Conservation (phyloP, 2,797 vertebrate genomes). For the Paguma larvata region DNA sequence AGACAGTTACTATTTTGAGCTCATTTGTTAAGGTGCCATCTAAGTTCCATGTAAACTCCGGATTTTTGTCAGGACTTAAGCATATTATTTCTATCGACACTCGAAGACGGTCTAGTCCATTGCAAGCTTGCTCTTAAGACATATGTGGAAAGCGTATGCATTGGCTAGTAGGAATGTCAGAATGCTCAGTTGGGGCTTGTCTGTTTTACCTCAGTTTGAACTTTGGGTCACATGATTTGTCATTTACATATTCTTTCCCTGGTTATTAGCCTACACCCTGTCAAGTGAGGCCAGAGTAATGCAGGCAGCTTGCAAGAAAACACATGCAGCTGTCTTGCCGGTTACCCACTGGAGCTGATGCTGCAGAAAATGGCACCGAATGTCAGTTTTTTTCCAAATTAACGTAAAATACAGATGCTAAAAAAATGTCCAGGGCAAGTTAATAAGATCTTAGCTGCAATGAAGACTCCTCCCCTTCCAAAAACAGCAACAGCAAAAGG, state of each 20-base stretch:
- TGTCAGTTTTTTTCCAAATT: slow-evolving; percentile 38
- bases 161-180: background rate
- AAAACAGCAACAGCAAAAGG: background rate
- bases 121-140: background rate
- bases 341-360: background rate
- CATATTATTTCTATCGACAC: background rate
- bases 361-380: background rate
- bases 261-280: background rate
- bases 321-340: background rate
- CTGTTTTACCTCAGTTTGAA: slow-evolving; percentile 34
- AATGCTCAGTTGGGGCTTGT: background rate
- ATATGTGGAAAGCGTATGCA: background rate
- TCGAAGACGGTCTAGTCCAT: background rate
- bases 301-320: background rate
- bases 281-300: background rate
- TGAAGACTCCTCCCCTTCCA: background rate
- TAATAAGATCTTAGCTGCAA: slow-evolving; percentile 14
- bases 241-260: background rate
- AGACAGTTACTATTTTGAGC: background rate
- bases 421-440: background rate
- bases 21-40: slow-evolving; percentile 26
- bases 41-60: background rate
- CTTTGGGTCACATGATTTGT: background rate
- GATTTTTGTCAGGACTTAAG: background rate
- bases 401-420: background rate